Evolutionary conservation across 2,113 vertebrate genomes (phyloP).

Genomic region (Elachura formosa): DNA sequence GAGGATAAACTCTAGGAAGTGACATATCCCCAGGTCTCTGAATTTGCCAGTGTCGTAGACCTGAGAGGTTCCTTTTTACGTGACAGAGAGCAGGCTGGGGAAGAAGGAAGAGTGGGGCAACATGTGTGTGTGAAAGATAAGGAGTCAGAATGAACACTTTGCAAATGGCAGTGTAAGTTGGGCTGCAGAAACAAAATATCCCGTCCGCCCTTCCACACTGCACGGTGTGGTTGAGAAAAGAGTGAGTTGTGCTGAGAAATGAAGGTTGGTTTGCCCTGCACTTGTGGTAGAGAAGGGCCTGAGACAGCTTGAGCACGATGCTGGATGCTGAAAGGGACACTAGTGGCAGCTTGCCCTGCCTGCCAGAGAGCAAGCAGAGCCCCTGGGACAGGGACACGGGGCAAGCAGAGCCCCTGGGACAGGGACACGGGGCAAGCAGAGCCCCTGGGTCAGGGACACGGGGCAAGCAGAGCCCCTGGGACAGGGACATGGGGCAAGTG

Average conservation of each 20-base stretch:
- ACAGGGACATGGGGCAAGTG: no score
- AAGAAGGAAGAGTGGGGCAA: not conserved
- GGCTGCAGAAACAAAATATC: not conserved
- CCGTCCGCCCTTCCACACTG: accelerated
- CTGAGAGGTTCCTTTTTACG: not conserved
- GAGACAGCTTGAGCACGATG: not conserved
- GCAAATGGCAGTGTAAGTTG: not conserved
- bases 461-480: not conserved
- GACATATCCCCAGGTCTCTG: accelerated
- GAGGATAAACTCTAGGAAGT: not conserved
- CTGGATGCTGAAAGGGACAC: not conserved
- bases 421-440: accelerated
- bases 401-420: not conserved
- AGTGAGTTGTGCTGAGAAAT: not conserved
- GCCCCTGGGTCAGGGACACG: not conserved
- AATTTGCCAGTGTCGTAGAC: not conserved
- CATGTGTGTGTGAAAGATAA: not conserved
- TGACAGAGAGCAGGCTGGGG: not conserved
- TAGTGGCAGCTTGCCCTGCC: not conserved
- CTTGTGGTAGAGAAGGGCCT: not conserved
- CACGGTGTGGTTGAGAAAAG: accelerated
- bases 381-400: not conserved
- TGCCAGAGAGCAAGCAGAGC: not conserved
- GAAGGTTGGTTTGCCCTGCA: not conserved
- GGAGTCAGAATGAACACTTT: not conserved